Conservation (phyloP, 2,113 vertebrate genomes). For the Aplodontia rufa region DNA sequence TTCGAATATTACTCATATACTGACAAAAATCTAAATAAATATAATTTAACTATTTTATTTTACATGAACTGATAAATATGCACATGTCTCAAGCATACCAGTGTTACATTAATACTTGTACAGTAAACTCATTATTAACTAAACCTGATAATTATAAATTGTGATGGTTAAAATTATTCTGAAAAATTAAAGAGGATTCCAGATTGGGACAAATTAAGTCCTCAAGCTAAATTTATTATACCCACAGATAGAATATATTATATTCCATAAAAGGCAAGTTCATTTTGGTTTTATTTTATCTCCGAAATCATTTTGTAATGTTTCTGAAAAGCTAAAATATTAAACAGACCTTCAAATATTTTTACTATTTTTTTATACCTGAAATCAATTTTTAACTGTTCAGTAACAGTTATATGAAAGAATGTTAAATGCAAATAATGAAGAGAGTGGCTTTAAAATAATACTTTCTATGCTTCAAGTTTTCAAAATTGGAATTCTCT, state of each 20-base stretch:
- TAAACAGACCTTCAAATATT: slow-evolving; percentile 50
- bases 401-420: not conserved
- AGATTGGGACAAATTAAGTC: slow-evolving; percentile 6
- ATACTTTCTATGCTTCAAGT: not conserved
- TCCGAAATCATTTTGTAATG: not conserved
- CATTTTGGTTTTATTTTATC: slow-evolving; percentile 34
- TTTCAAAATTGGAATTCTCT: not conserved
- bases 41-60: slow-evolving; percentile 42
- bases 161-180: slow-evolving; percentile 42
- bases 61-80: not conserved
- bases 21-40: slow-evolving; percentile 37
- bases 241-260: slow-evolving; percentile 1
- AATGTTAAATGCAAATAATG: not conserved
- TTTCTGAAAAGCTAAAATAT: slow-evolving; percentile 11
- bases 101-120: slow-evolving; percentile 12
- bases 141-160: slow-evolving; percentile 40
- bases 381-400: slow-evolving; percentile 22
- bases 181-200: slow-evolving; percentile 44
- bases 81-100: not conserved
- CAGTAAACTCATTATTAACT: slow-evolving; percentile 40
- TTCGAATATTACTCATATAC: slow-evolving; percentile 44
- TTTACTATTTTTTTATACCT: not conserved
- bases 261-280: slow-evolving; percentile 23
- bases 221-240: slow-evolving; percentile 37
- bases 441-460: slow-evolving; percentile 34